phyloP scores from a whole-genome alignment of 2,888 invertebrate genomes.

The Junonia oenone region DNA sequence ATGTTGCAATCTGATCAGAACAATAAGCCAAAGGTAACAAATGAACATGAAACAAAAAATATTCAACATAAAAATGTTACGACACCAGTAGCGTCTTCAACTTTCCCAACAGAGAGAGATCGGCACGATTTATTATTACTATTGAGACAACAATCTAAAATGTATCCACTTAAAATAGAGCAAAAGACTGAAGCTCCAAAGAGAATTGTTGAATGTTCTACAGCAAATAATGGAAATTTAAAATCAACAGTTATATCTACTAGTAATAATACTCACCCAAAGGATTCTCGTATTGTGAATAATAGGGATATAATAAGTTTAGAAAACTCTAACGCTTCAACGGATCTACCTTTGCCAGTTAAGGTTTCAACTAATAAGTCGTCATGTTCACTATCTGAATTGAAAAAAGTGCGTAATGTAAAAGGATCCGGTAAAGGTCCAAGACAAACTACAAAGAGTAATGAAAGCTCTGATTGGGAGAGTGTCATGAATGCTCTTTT shows the following conservation, averaged over 20 bases:
- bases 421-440: conserved; percentile 16
- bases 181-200: conserved; percentile 15
- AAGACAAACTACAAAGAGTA: conserved; percentile 10
- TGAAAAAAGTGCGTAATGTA: conserved; percentile 15
- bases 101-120: conserved; percentile 46
- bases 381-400: conserved; percentile 1
- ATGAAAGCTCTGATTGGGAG: conserved; percentile 47
- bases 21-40: not conserved
- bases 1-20: too few relatives aligned
- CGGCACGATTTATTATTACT: conserved; percentile 51
- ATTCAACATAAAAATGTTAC: not conserved
- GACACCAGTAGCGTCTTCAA: not conserved
- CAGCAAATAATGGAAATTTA: not conserved
- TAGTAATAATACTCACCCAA: not conserved
- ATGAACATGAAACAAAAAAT: conserved; percentile 9
- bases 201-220: not conserved
- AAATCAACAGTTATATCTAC: not conserved
- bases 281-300: not conserved
- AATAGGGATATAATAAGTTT: not conserved
- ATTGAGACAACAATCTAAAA: conserved; percentile 49
- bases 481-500: conserved; percentile 57
- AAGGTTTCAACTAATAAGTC: conserved; percentile 9
- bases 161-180: conserved; percentile 31
- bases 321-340: not conserved
- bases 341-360: conserved; percentile 2